Percentiles rank a stretch among this genome's conserved stretches.
phyloP scores from a whole-genome alignment of 2,888 invertebrate genomes.

The Ferrisia virgata region DNA sequence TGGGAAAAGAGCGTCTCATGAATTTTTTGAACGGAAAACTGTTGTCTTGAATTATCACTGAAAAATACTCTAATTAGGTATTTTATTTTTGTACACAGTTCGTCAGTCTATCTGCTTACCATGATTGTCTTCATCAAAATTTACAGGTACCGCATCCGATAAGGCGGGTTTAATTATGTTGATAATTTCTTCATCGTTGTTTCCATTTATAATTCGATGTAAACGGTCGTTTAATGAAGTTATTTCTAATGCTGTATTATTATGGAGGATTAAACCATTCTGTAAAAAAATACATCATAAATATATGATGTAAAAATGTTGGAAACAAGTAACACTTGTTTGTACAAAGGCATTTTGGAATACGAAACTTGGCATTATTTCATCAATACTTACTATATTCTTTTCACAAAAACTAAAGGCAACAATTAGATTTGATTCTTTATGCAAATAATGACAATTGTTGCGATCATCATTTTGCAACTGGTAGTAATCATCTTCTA shows the following conservation, averaged over 20 bases:
- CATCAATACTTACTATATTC: neutral
- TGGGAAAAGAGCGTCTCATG: slow-evolving; percentile 46
- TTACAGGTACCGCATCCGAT: neutral
- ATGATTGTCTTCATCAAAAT: neutral
- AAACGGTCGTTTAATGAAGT: neutral
- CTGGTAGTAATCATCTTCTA: slow-evolving; percentile 8
- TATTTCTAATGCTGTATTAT: neutral
- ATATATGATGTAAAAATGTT: neutral
- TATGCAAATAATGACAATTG: slow-evolving; percentile 4
- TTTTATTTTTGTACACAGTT: neutral
- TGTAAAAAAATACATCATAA: neutral
- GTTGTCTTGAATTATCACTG: neutral
- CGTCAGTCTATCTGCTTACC: neutral
- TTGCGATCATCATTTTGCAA: slow-evolving; percentile 12
- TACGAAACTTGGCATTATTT: too few species aligned
- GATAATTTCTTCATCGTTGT: neutral
- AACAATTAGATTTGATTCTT: neutral
- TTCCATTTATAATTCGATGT: neutral
- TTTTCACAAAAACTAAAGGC: slow-evolving; percentile 13
- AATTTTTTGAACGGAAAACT: slow-evolving; percentile 45
- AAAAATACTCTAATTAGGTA: neutral
- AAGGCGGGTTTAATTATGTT: neutral
- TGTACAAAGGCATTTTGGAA: too few species aligned
- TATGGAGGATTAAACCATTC: neutral
- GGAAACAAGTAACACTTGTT: neutral